Evolutionary conservation across 1,140 invertebrate species (phyloP), one percentile per base, ranked within the genome.

Genomic region (Polyergus mexicanus): DNA sequence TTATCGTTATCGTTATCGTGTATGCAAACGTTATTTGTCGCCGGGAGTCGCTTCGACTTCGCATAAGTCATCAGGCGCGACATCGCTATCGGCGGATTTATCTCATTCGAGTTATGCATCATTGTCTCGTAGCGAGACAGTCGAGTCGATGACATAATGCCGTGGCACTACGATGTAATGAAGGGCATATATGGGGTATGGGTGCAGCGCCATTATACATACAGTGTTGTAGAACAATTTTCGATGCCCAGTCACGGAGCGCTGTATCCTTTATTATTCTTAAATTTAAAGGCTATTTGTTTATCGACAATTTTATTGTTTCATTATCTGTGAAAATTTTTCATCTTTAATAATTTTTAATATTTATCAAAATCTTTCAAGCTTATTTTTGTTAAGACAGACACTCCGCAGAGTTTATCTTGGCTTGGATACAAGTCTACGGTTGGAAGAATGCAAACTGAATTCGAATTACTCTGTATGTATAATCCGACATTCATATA

Each of bases 121-220:
- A 80, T 85, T 85, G 81, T 88, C 25, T 69, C 22, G 60, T 22
- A 16, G 38, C 62, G 54, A 11, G 51, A 76, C 66, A 58, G 84
- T 69, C 62, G 60, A 54, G 35, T 75, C 84, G 87, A 83, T 71
- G 87, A 66, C 85, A 78, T 80, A 85, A 88, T 78, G 74, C 54
- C 68, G 65, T 80, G 80, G n/a, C 38, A 32, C 56, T 60, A 62
- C 44, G 60, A 77, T 68, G 47, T 88, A 88, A 88, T 68, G 81
- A 88, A 88, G 86, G 54, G 44, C 35, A 38, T 58, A 38, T 58
- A 28, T 28, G 25, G 25, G 25, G 25, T 28, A 78, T 54, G 63
- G 54, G 74, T 19, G 69, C 78, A 68, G 84, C 58, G 47, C 32
- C 38, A 44, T 72, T 22, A 72, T 10, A 74, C 58, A 83, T 25